These are phyloP conservation scores for Papilio xuthus DNA, from an alignment of 1,140 invertebrate species.

Conservation along the genomic window DNA sequence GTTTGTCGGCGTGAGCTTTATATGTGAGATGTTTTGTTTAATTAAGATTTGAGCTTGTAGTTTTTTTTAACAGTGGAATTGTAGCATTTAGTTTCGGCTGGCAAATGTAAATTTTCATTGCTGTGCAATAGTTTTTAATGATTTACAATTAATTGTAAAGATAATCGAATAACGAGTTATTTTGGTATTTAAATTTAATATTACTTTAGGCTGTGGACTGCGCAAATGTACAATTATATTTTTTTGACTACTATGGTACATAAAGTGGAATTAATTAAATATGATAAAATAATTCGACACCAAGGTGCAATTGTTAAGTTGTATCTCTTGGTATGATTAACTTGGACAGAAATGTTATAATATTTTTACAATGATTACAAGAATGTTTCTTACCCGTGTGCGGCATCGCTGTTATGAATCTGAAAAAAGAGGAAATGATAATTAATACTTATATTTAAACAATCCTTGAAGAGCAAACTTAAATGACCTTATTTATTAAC, in stretches of 20 bases:
- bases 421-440: constrained; percentile 60
- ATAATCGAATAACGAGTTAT: neutral
- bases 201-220: no score
- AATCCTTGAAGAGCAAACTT: constrained; percentile 37
- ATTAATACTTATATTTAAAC: constrained; percentile 34
- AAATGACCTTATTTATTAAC: constrained; percentile 30
- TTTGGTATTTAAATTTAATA: neutral
- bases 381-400: constrained; percentile 64
- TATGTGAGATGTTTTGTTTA: constrained; percentile 62
- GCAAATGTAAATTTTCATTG: neutral
- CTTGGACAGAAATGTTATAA: no score
- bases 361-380: constrained; percentile 27
- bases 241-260: neutral
- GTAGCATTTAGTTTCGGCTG: constrained; percentile 29
- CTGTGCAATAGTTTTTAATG: neutral
- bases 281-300: no score
- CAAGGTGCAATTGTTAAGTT: constrained; percentile 30
- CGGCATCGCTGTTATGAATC: constrained; percentile 57
- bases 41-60: constrained; percentile 65
- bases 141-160: constrained; percentile 27
- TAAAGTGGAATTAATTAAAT: neutral
- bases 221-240: neutral
- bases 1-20: constrained; percentile 39
- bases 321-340: constrained; percentile 23
- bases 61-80: constrained; percentile 36